Evolutionary conservation across 2,888 invertebrate genomes (phyloP), one percentile per base, ranked within the genome.

Genomic region (Torymus aiolomorphi): DNA sequence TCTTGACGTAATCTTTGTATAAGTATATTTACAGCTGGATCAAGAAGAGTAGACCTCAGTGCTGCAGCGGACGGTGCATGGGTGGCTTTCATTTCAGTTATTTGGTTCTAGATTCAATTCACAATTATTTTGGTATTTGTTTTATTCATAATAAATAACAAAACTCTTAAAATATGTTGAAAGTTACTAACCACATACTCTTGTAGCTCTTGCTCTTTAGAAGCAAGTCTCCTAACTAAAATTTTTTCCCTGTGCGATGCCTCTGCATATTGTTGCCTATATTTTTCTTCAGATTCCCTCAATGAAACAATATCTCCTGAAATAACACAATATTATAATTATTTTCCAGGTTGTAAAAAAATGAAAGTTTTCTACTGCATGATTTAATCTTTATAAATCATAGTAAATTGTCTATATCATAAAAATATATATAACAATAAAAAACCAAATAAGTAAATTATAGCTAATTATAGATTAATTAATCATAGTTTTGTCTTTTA

Each of bases 141-240:
- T 54, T 54, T 16, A 12, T 65, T 24, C 24, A 76, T 52, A 65
- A 74, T 62, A 56, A 8, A 42, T 61, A 12, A 57, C 16, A 16
- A 31, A 12, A 51, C 8, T 42, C 8, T 8, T 42, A 42, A 42
- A 42, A 42, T 8, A 42, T 42, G 42, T 42, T 42, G 42, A 42
- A 42, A 42, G 42, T 24, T 90, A 93, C 96, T 93, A 93, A 98
- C 98, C 92, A 96, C 95, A 92, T 96, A 97, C 92, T 98, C 98
- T 91, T 98, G 97, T 90, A 97, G 94, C 92, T 98, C 98, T 91
- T 98, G 98, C 90, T 98, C 98, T 92, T 98, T 98, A 84, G 96
- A 96, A 82, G 98, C 96, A 84, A 98, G 93, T 87, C 97, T 93
- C 88, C 98, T 95, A 85, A 98, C 96, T 85, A 98, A 94, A 83